These are phyloP conservation scores for Jacana jacana DNA, from an alignment of 2,113 vertebrate species.

Conservation along the genomic window DNA sequence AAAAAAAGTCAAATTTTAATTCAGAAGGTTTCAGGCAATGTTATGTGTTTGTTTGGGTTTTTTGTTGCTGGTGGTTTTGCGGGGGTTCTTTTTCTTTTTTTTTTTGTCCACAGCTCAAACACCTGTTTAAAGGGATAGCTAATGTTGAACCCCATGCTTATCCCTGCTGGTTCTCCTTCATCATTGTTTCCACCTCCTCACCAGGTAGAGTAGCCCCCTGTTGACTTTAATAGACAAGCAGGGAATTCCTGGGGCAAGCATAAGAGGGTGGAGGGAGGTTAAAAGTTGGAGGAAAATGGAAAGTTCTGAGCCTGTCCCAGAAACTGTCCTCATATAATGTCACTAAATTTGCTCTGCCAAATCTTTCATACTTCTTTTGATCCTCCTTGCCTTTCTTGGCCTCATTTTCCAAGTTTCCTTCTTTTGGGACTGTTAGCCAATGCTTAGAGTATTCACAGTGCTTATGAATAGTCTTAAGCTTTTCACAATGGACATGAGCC, in stretches of 20 bases:
- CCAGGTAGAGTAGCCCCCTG: not conserved
- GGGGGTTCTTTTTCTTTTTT: too few species aligned
- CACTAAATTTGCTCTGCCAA: not conserved
- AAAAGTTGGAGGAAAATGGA: not conserved
- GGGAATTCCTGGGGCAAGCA: not conserved
- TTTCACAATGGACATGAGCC: not conserved
- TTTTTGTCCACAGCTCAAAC: not conserved
- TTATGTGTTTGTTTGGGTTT: not conserved
- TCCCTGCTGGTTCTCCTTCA: not conserved
- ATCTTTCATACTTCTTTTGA: not conserved
- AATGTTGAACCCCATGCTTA: not conserved
- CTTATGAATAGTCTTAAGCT: not conserved
- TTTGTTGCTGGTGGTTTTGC: too few species aligned
- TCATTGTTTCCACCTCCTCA: not conserved
- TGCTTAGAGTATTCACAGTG: not conserved
- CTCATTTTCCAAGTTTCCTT: not conserved
- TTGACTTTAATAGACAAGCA: not conserved
- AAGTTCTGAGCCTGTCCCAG: not conserved
- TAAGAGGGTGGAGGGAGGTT: not conserved
- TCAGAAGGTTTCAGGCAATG: not conserved
- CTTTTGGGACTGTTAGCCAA: not conserved
- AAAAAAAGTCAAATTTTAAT: not conserved
- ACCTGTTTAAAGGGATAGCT: not conserved
- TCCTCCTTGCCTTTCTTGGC: not conserved
- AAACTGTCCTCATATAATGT: not conserved